These are phyloP conservation scores for Odontamblyopus lacepedii DNA, from an alignment of 2,797 vertebrate species.

Conservation along the genomic window DNA sequence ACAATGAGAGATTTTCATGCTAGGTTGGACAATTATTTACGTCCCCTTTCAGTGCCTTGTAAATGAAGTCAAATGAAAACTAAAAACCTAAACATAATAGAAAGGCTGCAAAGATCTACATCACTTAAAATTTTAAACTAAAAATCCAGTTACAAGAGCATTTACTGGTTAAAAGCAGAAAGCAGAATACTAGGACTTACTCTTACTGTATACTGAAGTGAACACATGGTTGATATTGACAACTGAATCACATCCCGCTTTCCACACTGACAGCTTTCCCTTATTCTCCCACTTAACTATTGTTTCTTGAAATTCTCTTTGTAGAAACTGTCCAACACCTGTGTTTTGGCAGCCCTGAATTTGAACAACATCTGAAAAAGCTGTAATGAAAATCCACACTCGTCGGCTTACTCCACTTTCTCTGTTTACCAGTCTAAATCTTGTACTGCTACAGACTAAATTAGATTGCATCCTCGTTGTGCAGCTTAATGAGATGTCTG, in stretches of 20 bases:
- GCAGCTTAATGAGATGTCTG: conserved; percentile 65
- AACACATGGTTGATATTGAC: not conserved
- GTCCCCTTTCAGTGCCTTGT: too few species aligned
- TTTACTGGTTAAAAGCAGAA: too few species aligned
- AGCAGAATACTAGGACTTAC: too few species aligned
- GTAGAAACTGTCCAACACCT: not conserved
- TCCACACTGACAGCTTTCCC: not conserved
- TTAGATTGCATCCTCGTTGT: conserved; percentile 51
- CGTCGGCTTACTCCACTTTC: conserved; percentile 12
- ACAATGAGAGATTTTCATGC: too few species aligned
- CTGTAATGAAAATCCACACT: conserved; percentile 9
- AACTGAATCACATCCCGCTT: not conserved
- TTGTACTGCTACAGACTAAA: conserved; percentile 46
- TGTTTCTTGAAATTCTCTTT: not conserved
- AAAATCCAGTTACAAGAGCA: too few species aligned
- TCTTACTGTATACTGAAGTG: not conserved
- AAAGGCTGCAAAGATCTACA: not conserved
- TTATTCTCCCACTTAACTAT: not conserved
- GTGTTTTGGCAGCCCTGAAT: not conserved
- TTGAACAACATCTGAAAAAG: not conserved
- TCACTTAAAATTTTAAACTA: too few species aligned
- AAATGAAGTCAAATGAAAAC: too few species aligned
- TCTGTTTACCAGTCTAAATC: conserved; percentile 38
- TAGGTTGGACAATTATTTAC: too few species aligned
- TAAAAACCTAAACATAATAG: not conserved